These are phyloP conservation scores for Tachystola acroxantha DNA, from an alignment of 2,888 invertebrate genomes.

Conservation along the genomic window DNA sequence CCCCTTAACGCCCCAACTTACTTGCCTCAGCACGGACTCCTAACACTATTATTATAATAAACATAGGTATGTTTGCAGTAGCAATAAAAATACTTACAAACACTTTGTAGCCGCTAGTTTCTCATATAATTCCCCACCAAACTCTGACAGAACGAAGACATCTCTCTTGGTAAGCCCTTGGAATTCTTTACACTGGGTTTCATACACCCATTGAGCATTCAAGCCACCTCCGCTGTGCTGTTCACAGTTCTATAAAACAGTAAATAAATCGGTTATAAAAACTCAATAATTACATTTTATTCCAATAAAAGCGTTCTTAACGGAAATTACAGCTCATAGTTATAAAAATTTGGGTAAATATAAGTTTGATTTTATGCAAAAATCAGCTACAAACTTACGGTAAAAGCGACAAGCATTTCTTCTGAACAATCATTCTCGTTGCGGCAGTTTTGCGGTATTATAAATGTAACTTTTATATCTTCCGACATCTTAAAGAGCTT, in stretches of 20 bases:
- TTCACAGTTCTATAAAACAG: conserved; percentile 69
- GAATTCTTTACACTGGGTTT: conserved; percentile 78
- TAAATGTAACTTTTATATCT: conserved; percentile 69
- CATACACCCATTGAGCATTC: conserved; percentile 81
- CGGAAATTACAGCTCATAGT: too few relatives aligned
- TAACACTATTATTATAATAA: too few relatives aligned
- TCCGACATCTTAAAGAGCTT: conserved; percentile 38
- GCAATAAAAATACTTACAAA: conserved; percentile 84
- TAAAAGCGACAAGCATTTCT: conserved; percentile 79
- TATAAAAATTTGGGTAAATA: too few relatives aligned
- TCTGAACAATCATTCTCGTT: conserved; percentile 75
- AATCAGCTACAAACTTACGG: conserved; percentile 52
- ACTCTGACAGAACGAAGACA: conserved; percentile 88
- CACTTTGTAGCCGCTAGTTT: conserved; percentile 81
- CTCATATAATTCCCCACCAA: conserved; percentile 85
- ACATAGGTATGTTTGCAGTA: too few relatives aligned
- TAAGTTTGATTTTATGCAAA: too few relatives aligned
- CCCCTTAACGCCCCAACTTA: too few relatives aligned
- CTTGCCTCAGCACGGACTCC: too few relatives aligned
- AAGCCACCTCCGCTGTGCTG: conserved; percentile 76
- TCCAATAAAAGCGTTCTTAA: too few relatives aligned
- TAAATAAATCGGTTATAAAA: too few relatives aligned
- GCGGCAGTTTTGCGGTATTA: conserved; percentile 67
- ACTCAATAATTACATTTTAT: too few relatives aligned
- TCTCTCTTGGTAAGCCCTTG: conserved; percentile 81